Evolutionary conservation across 2,888 invertebrate species (phyloP).

Genomic region (Eugnorisma glareosa): DNA sequence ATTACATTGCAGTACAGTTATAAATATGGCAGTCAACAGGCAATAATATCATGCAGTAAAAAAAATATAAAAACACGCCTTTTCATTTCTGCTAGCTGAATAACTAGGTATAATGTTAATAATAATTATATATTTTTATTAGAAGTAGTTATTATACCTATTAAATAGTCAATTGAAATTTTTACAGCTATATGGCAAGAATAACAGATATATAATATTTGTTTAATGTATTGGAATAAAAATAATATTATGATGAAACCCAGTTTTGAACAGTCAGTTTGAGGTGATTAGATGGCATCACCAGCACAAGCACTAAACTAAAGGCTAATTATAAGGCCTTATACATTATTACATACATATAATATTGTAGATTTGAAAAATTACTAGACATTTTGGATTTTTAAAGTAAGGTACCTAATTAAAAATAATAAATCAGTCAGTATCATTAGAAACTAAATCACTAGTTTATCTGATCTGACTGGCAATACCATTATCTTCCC

Average conservation of each 20-base stretch:
- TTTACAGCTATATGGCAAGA: conserved; percentile 10
- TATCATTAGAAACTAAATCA: not conserved
- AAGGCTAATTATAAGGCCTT: too few species aligned
- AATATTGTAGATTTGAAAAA: not conserved
- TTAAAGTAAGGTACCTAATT: too few species aligned
- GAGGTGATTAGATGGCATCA: too few species aligned
- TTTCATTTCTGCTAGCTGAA: conserved; percentile 76
- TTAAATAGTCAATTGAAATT: not conserved
- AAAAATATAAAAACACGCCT: conserved; percentile 79
- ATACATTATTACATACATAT: too few species aligned
- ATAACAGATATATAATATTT: conserved; percentile 2
- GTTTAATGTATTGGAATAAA: not conserved
- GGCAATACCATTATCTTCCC: not conserved
- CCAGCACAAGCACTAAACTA: not conserved
- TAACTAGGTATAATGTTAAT: not conserved
- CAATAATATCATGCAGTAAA: conserved; percentile 60
- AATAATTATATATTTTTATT: not conserved
- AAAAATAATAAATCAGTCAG: not conserved
- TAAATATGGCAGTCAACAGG: conserved; percentile 56
- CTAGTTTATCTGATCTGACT: not conserved
- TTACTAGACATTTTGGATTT: not conserved
- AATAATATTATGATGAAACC: not conserved
- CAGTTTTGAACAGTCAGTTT: not conserved
- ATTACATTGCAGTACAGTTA: conserved; percentile 14
- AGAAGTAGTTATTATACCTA: not conserved